Evolutionary conservation across 2,797 vertebrate species (phyloP).

Genomic region (Gila robusta): DNA sequence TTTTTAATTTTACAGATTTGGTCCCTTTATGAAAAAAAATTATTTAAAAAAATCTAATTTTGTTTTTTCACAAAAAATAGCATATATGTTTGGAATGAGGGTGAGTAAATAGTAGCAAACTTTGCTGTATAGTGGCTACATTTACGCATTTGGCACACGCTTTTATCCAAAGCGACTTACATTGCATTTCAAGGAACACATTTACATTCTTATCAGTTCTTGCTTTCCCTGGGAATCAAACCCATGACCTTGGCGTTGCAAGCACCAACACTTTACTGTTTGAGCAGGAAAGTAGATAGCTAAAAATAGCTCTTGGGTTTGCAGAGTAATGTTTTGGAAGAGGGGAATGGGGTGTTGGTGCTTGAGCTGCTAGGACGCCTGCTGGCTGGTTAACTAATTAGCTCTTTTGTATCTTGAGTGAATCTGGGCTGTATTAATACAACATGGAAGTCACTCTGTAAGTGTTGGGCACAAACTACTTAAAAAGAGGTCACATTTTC

Average conservation of each 20-base stretch:
- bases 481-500: conserved; percentile 56
- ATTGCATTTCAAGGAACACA: too few species aligned
- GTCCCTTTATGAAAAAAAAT: neutral
- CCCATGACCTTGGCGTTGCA: too few species aligned
- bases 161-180: too few species aligned
- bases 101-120: neutral
- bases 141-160: too few species aligned
- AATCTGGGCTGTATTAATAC: conserved; percentile 25
- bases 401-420: conserved; percentile 43
- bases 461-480: conserved; percentile 68
- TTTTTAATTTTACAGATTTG: neutral
- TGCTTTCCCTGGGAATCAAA: too few species aligned
- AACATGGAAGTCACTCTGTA: conserved; percentile 67
- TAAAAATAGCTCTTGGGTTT: conserved; percentile 8
- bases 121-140: neutral
- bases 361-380: conserved; percentile 58
- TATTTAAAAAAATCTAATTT: neutral
- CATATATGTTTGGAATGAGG: neutral
- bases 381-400: conserved; percentile 59
- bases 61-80: neutral
- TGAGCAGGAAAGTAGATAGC: neutral
- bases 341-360: conserved; percentile 51
- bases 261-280: too few species aligned
- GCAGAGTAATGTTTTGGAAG: conserved; percentile 8
- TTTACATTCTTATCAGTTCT: too few species aligned